A percentile compares a stretch with the other conserved stretches of the same genome.
Evolutionary conservation across 2,888 invertebrate genomes (phyloP).

Genomic region (Kuschelorhynchus macadamiae): DNA sequence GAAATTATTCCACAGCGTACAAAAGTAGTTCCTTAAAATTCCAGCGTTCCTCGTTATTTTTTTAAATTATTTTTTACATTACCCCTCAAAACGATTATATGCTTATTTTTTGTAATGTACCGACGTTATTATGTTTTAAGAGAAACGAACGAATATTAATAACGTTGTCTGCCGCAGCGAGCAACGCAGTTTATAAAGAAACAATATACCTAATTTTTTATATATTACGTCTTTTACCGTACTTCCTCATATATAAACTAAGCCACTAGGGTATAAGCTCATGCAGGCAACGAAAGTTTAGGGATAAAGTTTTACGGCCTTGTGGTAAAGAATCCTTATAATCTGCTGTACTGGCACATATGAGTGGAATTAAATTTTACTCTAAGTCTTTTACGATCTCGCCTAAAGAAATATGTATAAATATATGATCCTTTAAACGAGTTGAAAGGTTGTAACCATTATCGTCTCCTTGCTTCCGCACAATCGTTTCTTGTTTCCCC

Average conservation of each 20-base stretch:
- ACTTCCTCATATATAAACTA: slow-evolving; percentile 10
- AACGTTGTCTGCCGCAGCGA: no score
- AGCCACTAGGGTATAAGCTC: slow-evolving; percentile 16
- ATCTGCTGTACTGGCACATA: slow-evolving; percentile 31
- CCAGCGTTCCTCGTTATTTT: no score
- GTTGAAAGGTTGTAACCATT: slow-evolving; percentile 26
- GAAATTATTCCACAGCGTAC: no score
- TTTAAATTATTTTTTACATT: no score
- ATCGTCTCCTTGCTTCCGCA: slow-evolving; percentile 19
- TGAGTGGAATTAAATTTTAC: slow-evolving; percentile 36
- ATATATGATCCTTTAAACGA: slow-evolving; percentile 29
- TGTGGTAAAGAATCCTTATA: slow-evolving; percentile 34
- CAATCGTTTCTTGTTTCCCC: slow-evolving; percentile 18
- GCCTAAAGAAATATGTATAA: slow-evolving; percentile 27
- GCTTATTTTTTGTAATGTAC: no score
- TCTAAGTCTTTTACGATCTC: slow-evolving; percentile 25
- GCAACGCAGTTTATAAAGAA: no score
- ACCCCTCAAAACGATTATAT: no score
- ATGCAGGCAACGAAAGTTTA: slow-evolving; percentile 24
- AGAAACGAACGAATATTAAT: no score
- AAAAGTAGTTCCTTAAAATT: no score
- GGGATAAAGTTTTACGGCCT: slow-evolving; percentile 30
- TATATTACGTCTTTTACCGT: not conserved
- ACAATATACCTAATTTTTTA: no score
- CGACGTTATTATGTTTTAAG: no score